Base-by-base conservation (phyloP, 2,113 vertebrate genomes). In the Capreolus pygargus region DNA sequence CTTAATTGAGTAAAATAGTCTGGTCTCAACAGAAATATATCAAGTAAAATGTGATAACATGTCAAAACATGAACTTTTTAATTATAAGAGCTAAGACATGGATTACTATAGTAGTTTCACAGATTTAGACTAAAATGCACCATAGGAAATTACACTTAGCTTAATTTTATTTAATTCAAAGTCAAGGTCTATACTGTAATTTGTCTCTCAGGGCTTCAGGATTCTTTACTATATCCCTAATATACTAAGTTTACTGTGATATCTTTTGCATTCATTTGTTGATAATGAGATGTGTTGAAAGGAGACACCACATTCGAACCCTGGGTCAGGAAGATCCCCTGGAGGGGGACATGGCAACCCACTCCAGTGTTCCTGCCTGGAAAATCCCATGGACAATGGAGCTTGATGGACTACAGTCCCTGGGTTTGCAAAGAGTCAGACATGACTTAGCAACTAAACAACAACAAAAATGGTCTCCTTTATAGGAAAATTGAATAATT, bases 101-200 rank as follows among this genome's bases (percentile, higher is more conserved):
- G 61, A 85, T 94, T 89, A 23, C 9, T 5, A 7, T 67, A 52
- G 3, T 28, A 82, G n/a, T 2, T 21, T n/a, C 81, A 84, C 58
- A 78, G 23, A 95, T 54, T 95, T 93, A 83, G n/a, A 64, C 55
- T 54, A 78, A 60, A 52, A 55, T 39, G 25, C 1, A 54, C 21
- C 4, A 33, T 64, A 74, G n/a, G 23, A 97, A 88, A 86, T 93
- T 79, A 58, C 8, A 50, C 78, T 60, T 61, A 39, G 16, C 25
- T 61, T 89, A 89, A 76, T 84, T 92, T 87, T 85, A 76, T 85
- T 91, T 94, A 86, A 93, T 76, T 81, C 14, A 52, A 92, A 94
- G 85, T 47, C 55, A 92, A 86, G 16, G 21, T 91, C 83, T 84
- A n/a, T 13, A 83, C 76, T 5, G 28, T 58, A 82, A 86, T 84